Evolutionary conservation across 2,113 vertebrate species (phyloP).

Genomic region (Brevimyrus niger): DNA sequence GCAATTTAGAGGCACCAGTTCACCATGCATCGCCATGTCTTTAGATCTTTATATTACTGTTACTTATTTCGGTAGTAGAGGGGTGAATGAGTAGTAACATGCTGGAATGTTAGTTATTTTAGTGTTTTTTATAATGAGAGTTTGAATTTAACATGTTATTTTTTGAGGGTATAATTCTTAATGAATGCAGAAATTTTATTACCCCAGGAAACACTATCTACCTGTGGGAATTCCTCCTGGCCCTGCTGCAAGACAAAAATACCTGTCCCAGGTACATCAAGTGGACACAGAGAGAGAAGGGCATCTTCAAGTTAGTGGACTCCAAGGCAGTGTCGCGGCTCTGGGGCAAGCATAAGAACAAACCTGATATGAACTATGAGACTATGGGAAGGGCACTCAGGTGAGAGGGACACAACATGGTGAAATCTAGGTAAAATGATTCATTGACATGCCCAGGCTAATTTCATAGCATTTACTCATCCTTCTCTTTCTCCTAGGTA

Average conservation of each 20-base stretch:
- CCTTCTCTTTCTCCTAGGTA: conserved; percentile 51
- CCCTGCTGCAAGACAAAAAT: conserved; percentile 80
- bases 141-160: conserved; percentile 29
- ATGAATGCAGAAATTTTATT: conserved; percentile 27
- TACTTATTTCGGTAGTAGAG: not conserved
- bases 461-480: not conserved
- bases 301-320: conserved; percentile 83
- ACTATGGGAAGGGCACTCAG: conserved; percentile 82
- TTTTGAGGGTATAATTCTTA: conserved; percentile 32
- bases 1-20: not conserved
- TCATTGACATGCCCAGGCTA: not conserved
- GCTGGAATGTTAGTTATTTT: not conserved
- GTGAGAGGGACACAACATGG: conserved; percentile 41
- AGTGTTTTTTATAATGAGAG: not conserved
- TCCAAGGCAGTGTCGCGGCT: conserved; percentile 81
- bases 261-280: conserved; percentile 88
- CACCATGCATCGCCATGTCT: not conserved
- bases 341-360: conserved; percentile 87
- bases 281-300: conserved; percentile 83
- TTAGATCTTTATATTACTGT: not conserved
- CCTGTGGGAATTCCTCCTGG: conserved; percentile 83
- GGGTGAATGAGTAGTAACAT: not conserved
- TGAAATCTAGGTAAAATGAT: not conserved
- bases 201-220: conserved; percentile 77
- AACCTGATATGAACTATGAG: conserved; percentile 87